A percentile compares a stretch with the other conserved stretches of the same genome.
Conservation (phyloP, 2,797 vertebrate genomes). For the Cossypha polioptera region DNA sequence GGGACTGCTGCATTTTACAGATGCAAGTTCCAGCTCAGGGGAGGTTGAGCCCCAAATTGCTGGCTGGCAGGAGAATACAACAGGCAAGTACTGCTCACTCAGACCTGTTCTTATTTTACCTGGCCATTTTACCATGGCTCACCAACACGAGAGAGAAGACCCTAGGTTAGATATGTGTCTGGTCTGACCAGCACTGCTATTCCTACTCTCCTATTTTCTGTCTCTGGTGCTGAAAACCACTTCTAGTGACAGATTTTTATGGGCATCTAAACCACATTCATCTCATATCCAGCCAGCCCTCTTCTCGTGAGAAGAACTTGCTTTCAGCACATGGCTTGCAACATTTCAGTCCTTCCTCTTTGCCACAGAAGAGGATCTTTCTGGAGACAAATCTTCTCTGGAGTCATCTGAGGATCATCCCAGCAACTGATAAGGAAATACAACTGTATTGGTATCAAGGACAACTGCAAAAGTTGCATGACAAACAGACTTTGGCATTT, state of each 20-base stretch:
- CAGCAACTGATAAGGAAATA: neutral
- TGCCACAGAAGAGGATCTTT: neutral
- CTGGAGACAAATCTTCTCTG: neutral
- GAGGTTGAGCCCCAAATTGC: rapidly evolving
- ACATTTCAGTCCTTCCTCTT: neutral
- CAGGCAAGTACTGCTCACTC: neutral
- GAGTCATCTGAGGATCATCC: neutral
- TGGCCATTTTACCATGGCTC: neutral
- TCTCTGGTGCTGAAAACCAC: neutral
- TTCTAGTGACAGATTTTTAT: neutral
- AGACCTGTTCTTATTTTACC: neutral
- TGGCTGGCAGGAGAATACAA: neutral
- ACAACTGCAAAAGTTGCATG: neutral
- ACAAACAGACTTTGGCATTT: neutral
- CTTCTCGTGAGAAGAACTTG: neutral
- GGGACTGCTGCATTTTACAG: neutral
- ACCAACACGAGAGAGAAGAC: neutral
- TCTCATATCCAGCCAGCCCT: neutral
- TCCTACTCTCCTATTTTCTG: neutral
- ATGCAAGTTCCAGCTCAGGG: neutral
- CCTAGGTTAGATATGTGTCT: neutral
- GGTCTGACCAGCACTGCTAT: neutral
- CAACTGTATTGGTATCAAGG: neutral
- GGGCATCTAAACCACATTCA: neutral
- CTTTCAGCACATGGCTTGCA: neutral